Conservation (phyloP, 2,888 invertebrate genomes). For the Xanthorhoe designata region DNA sequence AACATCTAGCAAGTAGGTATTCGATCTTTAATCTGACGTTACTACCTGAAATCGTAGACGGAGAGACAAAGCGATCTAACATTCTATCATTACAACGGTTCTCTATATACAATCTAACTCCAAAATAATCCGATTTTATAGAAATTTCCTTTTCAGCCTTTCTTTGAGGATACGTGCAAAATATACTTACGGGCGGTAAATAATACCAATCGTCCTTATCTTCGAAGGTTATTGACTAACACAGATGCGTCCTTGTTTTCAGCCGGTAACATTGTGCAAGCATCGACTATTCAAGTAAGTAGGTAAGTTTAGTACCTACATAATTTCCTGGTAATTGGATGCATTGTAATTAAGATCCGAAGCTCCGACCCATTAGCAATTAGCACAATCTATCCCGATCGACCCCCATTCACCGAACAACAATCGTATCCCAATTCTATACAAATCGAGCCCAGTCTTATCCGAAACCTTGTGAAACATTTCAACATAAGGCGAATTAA, state of each 20-base stretch:
- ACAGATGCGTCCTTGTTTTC: neutral
- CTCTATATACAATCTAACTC: conserved; percentile 66
- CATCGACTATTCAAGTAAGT: conserved; percentile 6
- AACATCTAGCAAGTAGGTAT: conserved; percentile 19
- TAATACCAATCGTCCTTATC: neutral
- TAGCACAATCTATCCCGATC: conserved; percentile 26
- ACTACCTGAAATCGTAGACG: conserved; percentile 24
- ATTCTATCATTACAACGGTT: conserved; percentile 54
- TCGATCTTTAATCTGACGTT: conserved; percentile 18
- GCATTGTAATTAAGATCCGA: conserved; percentile 28
- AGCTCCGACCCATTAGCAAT: conserved; percentile 27
- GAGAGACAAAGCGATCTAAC: conserved; percentile 59
- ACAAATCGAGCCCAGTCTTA: conserved; percentile 77
- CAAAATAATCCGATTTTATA: conserved; percentile 53
- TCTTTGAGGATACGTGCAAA: conserved; percentile 46
- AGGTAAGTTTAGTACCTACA: conserved; percentile 1
- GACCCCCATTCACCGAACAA: conserved; percentile 43
- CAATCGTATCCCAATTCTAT: conserved; percentile 60
- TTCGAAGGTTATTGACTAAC: neutral
- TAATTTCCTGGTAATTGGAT: conserved; percentile 14
- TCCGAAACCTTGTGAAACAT: conserved; percentile 69
- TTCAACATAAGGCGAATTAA: conserved; percentile 51
- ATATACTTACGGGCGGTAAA: neutral
- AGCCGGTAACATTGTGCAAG: neutral
- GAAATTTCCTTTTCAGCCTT: conserved; percentile 65